Percentiles rank a stretch among this genome's conserved stretches.
phyloP scores from a whole-genome alignment of 2,113 vertebrate species.

The Pluvialis apricaria region DNA sequence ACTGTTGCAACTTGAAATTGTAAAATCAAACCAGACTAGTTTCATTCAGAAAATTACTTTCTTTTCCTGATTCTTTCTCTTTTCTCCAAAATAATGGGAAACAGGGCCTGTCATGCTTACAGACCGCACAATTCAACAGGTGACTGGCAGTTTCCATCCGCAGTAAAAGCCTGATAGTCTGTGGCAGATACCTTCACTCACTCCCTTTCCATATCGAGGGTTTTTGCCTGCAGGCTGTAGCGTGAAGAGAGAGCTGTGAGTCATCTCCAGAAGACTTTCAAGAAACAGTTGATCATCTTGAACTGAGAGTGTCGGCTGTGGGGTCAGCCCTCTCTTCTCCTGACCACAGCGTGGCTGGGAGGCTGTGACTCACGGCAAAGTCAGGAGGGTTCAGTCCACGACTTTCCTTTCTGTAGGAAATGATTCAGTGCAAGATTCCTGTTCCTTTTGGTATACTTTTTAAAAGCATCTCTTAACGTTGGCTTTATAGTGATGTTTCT shows the following conservation, averaged over 20 bases:
- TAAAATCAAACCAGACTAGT: neutral
- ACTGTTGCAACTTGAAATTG: neutral
- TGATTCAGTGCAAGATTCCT: neutral
- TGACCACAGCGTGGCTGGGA: neutral
- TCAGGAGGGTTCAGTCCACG: neutral
- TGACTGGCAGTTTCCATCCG: neutral
- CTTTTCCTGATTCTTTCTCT: neutral
- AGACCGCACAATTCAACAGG: neutral
- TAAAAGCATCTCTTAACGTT: neutral
- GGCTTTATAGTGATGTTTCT: neutral
- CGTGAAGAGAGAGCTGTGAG: neutral
- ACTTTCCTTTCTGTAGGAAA: neutral
- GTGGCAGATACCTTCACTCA: neutral
- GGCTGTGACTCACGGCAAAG: neutral
- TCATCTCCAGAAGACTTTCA: conserved; percentile 9
- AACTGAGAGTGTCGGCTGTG: neutral
- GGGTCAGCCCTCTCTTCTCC: neutral
- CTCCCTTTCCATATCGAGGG: neutral
- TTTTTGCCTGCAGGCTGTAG: neutral
- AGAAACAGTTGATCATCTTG: neutral
- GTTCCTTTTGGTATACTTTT: neutral
- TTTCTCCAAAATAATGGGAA: neutral
- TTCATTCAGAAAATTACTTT: neutral
- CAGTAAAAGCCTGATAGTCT: neutral
- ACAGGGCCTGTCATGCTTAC: neutral